Conservation (phyloP, 2,888 invertebrate genomes). For the Himalopsyche japonica region DNA sequence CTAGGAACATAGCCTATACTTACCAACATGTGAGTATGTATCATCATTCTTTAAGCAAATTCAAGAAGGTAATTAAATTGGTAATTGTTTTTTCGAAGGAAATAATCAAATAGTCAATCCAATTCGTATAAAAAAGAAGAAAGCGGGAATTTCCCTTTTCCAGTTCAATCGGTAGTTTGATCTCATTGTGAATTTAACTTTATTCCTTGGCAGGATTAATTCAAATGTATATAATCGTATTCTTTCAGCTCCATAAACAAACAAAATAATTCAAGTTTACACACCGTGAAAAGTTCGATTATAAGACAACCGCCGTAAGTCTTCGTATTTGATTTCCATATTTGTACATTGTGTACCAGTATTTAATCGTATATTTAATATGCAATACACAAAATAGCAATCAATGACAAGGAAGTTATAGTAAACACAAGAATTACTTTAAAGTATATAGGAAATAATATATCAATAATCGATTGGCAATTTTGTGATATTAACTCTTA, state of each 20-base stretch:
- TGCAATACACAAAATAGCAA: not conserved
- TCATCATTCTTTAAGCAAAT: not conserved
- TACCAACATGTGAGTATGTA: too few species aligned
- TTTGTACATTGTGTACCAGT: too few species aligned
- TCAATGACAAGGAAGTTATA: not conserved
- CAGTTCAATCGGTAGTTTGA: conserved; percentile 36
- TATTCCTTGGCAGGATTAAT: conserved; percentile 13
- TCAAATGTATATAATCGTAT: not conserved
- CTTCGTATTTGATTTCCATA: too few species aligned
- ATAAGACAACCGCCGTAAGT: too few species aligned
- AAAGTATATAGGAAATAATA: not conserved
- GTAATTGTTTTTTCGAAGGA: conserved; percentile 1
- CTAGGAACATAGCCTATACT: too few species aligned
- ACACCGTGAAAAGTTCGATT: too few species aligned
- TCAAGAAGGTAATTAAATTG: conserved; percentile 3
- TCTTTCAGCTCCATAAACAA: not conserved
- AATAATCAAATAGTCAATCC: conserved; percentile 21
- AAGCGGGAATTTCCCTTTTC: conserved; percentile 7
- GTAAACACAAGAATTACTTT: not conserved
- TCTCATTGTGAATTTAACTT: conserved; percentile 14
- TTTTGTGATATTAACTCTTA: not conserved
- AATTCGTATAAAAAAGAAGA: not conserved
- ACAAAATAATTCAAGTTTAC: not conserved
- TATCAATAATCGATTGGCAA: conserved; percentile 3
- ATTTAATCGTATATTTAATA: too few species aligned